Evolutionary conservation across 2,113 vertebrate genomes (phyloP), one percentile per base, ranked within the genome.

Genomic region (Mobula hypostoma): DNA sequence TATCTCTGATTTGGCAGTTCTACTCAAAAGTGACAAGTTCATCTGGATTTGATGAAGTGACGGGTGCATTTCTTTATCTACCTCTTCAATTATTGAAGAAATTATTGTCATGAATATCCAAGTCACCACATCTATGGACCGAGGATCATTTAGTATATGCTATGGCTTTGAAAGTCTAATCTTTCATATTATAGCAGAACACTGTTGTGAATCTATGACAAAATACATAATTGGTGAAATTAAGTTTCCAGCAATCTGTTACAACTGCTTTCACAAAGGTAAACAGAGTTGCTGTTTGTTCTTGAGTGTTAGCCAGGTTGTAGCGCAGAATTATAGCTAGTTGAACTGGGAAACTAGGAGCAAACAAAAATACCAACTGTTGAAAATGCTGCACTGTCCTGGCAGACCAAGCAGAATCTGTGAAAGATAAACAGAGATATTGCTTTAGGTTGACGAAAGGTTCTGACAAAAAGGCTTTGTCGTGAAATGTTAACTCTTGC

Each of bases 1-100:
- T 66, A 3, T 21, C 61, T 29, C 6, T 32, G 9, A 66, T 88
- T 66, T 66, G 14, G 58, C 27, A 63, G 29, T 63, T 17, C 29
- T 66, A 66, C 14, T 88, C 58, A 29, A 5, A 32, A 88, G 36
- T 66, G 5, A 61, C 61, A 6, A 12, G 61, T 88, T n/a, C 61
- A 66, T 88, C 61, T 88, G 85, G 17, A 7, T 88, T 88, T 61
- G 77, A 79, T 32, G 77, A 79, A 79, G n/a, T 79, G n/a, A 79
- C 7, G 77, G 29, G 21, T 17, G 29, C 14, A 32, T 88, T n/a
- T 15, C 27, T 66, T 27, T 87, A n/a, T 66, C 61, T 19, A 32
- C n/a, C 9, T 79, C n/a, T 79, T n/a, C 29, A 12, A 17, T 66
- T 32, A 24, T 27, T 88, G 85, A 88, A 24, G 0, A 27, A 14